Evolutionary conservation across 2,888 invertebrate genomes (phyloP).

Genomic region (Ormyrus nitidulus): DNA sequence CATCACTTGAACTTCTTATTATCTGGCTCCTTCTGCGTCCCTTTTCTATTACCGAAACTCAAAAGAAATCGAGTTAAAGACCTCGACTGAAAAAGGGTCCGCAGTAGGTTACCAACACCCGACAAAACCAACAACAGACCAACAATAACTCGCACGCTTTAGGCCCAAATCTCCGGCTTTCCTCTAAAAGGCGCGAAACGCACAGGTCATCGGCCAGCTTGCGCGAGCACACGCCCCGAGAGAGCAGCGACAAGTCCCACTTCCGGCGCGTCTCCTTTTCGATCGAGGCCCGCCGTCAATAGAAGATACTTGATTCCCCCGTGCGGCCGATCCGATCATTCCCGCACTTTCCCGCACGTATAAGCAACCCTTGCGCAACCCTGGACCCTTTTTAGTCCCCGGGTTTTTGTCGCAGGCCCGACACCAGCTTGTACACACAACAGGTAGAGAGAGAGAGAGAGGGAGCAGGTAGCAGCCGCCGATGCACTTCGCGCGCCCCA

Average conservation of each 20-base stretch:
- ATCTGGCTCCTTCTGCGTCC: too few relatives aligned
- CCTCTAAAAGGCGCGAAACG: background rate
- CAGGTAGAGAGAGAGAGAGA: constrained; percentile 64
- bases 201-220: constrained; percentile 9
- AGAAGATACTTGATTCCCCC: constrained; percentile 70
- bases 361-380: constrained; percentile 47
- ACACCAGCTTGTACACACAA: constrained; percentile 55
- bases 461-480: constrained; percentile 68
- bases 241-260: constrained; percentile 18
- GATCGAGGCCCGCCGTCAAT: constrained; percentile 56
- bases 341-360: constrained; percentile 60
- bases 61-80: too few relatives aligned
- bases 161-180: constrained; percentile 1
- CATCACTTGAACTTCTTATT: too few relatives aligned
- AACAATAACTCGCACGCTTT: too few relatives aligned
- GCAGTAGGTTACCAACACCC: too few relatives aligned
- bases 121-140: too few relatives aligned
- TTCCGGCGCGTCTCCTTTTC: constrained; percentile 47
- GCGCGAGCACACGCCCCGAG: background rate
- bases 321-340: constrained; percentile 67
- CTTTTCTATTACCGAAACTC: too few relatives aligned
- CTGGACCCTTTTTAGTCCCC: constrained; percentile 52
- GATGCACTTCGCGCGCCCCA: constrained; percentile 51
- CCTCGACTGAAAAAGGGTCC: too few relatives aligned
- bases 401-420: constrained; percentile 6